Conservation (phyloP, 1,140 invertebrate genomes). For the Bombus ignitus region DNA sequence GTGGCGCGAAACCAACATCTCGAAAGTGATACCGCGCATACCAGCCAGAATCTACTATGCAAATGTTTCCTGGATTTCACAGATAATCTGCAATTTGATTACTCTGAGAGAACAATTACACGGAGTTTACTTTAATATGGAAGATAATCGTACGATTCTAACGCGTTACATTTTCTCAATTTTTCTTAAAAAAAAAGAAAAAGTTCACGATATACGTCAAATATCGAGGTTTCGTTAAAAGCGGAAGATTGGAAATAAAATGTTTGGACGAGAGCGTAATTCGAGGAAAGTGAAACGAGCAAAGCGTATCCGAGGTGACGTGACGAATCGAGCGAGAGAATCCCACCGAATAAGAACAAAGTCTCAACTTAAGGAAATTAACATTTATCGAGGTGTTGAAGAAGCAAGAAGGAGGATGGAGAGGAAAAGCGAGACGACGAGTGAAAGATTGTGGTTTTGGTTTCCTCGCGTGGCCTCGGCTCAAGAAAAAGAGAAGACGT, state of each 20-base stretch:
- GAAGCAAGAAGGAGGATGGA: not conserved
- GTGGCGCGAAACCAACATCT: constrained; percentile 11
- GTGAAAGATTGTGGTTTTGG: constrained; percentile 50
- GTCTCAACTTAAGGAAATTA: constrained; percentile 71
- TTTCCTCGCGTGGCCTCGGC: constrained; percentile 19
- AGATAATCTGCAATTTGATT: not conserved
- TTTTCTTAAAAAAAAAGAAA: too few species aligned
- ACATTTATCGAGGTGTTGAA: constrained; percentile 57
- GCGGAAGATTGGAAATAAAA: not conserved
- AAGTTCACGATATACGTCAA: too few species aligned
- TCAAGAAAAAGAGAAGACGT: constrained; percentile 33
- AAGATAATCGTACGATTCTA: too few species aligned
- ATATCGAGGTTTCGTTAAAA: too few species aligned
- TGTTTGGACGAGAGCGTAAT: not conserved
- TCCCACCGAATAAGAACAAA: constrained; percentile 57
- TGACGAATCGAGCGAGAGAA: too few species aligned
- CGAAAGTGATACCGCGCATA: constrained; percentile 9
- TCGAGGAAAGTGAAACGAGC: not conserved
- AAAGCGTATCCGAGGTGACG: constrained; percentile 23
- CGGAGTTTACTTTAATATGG: not conserved
- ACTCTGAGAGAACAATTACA: not conserved
- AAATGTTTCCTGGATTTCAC: constrained; percentile 17
- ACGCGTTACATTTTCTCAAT: too few species aligned
- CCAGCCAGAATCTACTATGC: not conserved
- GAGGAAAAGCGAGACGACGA: not conserved